Conservation (phyloP, 2,113 vertebrate species). For the Collichthys lucidus region DNA sequence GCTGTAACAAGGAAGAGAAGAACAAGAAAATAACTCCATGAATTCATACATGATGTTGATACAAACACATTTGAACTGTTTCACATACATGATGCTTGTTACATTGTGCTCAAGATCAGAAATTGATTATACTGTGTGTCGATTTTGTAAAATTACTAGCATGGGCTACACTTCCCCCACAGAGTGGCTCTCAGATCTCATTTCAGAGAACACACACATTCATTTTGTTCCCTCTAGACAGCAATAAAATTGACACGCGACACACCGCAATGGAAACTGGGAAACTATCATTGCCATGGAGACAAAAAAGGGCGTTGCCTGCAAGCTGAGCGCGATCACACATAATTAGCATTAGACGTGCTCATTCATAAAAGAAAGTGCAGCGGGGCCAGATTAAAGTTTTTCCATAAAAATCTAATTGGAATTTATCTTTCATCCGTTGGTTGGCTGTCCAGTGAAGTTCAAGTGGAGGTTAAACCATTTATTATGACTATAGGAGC, state of each 20-base stretch:
- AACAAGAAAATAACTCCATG: no score
- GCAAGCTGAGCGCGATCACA: conserved; percentile 1
- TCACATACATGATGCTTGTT: not conserved
- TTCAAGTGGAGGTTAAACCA: not conserved
- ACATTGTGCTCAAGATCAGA: not conserved
- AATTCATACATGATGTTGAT: not conserved
- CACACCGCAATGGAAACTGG: conserved; percentile 63
- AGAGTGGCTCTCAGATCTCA: not conserved
- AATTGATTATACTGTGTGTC: not conserved
- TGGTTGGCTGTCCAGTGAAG: not conserved
- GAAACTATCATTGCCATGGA: conserved; percentile 77
- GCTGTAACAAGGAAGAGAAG: no score
- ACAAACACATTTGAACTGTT: not conserved
- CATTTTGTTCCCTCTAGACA: conserved; percentile 26
- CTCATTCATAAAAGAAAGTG: conserved; percentile 30
- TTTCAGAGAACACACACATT: conserved; percentile 25
- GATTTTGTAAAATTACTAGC: conserved; percentile 6
- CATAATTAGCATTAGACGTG: conserved; percentile 12
- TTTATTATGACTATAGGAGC: not conserved
- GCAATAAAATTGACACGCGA: conserved; percentile 61
- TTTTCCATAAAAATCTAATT: not conserved
- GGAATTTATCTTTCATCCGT: no score
- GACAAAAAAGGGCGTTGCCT: conserved; percentile 74
- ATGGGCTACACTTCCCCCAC: not conserved
- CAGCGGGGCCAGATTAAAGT: not conserved